phyloP scores from a whole-genome alignment of 2,888 invertebrate species.

The Keiferia lycopersicella region DNA sequence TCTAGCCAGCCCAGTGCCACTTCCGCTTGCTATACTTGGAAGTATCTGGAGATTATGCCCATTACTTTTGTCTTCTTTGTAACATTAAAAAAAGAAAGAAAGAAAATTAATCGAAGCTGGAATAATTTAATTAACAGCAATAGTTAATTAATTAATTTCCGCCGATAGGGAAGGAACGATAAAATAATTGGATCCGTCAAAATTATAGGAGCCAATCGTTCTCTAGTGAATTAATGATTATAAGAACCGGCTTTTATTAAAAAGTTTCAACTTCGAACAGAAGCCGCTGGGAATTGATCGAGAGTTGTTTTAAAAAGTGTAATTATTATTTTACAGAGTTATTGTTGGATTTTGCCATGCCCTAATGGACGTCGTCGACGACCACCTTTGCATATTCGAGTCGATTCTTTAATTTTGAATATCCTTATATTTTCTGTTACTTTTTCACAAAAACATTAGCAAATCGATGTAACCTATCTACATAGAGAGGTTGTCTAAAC shows the following conservation, averaged over 20 bases:
- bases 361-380: no score
- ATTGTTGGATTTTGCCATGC: no score
- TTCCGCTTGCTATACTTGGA: no score
- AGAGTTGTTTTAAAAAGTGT: neutral
- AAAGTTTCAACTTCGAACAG: conserved; percentile 33
- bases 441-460: no score
- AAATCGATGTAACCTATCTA: no score
- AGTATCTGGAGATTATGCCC: no score
- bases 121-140: conserved; percentile 70
- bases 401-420: no score
- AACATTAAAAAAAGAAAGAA: conserved; percentile 36
- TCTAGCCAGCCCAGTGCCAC: no score
- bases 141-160: conserved; percentile 74
- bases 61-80: no score
- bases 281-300: conserved; percentile 7
- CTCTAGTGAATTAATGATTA: conserved; percentile 61
- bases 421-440: no score
- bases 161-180: conserved; percentile 60
- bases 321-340: neutral
- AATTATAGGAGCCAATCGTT: conserved; percentile 70
- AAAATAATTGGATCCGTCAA: conserved; percentile 74
- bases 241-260: conserved; percentile 48
- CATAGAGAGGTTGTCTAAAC: no score
- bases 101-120: conserved; percentile 56
- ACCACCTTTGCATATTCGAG: no score